Percentiles rank a stretch among this genome's conserved stretches.
Conservation (phyloP, 2,113 vertebrate species). For the Lepisosteus oculatus region DNA sequence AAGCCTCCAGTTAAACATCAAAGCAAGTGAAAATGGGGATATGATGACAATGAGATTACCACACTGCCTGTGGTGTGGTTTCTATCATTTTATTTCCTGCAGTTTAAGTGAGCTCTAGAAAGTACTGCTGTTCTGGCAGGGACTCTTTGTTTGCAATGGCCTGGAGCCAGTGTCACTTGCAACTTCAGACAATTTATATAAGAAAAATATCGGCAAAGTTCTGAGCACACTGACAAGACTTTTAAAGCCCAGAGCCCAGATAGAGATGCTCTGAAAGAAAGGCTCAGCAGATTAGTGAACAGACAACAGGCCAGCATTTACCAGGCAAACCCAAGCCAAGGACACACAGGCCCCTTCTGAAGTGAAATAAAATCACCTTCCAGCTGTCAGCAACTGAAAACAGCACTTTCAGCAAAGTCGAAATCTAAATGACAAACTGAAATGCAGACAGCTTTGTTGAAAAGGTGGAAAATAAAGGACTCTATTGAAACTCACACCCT, state of each 20-base stretch:
- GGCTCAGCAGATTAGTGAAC: too few relatives aligned
- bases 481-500: too few relatives aligned
- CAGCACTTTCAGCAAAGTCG: too few relatives aligned
- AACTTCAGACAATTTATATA: constrained; percentile 3
- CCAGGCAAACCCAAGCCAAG: neutral
- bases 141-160: constrained; percentile 24
- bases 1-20: neutral
- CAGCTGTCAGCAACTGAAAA: too few relatives aligned
- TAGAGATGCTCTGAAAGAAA: neutral
- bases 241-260: neutral
- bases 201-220: too few relatives aligned
- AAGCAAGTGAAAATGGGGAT: constrained; percentile 7
- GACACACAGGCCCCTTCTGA: too few relatives aligned
- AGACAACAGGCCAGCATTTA: neutral
- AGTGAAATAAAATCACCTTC: too few relatives aligned
- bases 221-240: too few relatives aligned
- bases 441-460: too few relatives aligned
- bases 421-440: too few relatives aligned
- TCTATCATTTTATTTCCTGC: constrained; percentile 16
- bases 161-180: constrained; percentile 18
- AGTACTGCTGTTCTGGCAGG: constrained; percentile 17
- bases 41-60: constrained; percentile 32
- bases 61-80: constrained; percentile 41
- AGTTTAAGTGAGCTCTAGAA: neutral
- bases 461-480: too few relatives aligned